Base-by-base conservation (phyloP, 2,888 invertebrate species). In the Mythimna albipuncta region DNA sequence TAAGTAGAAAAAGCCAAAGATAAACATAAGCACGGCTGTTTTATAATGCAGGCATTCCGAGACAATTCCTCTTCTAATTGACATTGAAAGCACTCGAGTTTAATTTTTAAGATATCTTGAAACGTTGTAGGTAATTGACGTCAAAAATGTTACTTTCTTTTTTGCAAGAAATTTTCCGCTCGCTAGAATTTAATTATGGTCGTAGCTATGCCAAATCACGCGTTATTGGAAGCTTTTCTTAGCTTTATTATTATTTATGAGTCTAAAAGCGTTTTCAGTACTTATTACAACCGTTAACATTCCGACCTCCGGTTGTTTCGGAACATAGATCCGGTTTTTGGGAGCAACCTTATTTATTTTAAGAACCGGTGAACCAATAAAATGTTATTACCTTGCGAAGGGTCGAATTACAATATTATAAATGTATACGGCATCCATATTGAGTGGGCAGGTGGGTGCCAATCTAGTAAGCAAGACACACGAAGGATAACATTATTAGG, bases 401-500 rank as follows among this genome's bases (percentile, higher is more conserved):
- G 85, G 74, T 82, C 78, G 68, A 77, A 85, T 85, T 83, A 83
- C 80, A 77, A 81, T 78, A 83, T 83, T 80, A 86, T 80, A 81
- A 87, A 82, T 86, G 83, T 82, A 83, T 82, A 69, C 64, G 70
- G 75, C 62, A 82, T 85, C 82, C 84, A 85, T 83, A 81, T 80
- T 79, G 64, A 81, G 80, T 26, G 50, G 47, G 79, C 72, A 78
- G 77, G 64, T 77, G 80, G 77, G 76, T 79, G 76, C 75, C 75
- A 80, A 77, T 81, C 70, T 80, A 72, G 73, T 62, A 78, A 84
- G 72, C 76, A 77, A 85, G 78, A 80, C 77, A 85, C 81, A 84
- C 81, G 70, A 76, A 85, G 72, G 73, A 69, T 70, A 84, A 86
- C 85, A 88, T 91, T 89, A 89, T 89, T 88, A 89, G 85, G 75